Evolutionary conservation across 2,113 vertebrate genomes (phyloP).

Genomic region (Grammomys dolichurus): DNA sequence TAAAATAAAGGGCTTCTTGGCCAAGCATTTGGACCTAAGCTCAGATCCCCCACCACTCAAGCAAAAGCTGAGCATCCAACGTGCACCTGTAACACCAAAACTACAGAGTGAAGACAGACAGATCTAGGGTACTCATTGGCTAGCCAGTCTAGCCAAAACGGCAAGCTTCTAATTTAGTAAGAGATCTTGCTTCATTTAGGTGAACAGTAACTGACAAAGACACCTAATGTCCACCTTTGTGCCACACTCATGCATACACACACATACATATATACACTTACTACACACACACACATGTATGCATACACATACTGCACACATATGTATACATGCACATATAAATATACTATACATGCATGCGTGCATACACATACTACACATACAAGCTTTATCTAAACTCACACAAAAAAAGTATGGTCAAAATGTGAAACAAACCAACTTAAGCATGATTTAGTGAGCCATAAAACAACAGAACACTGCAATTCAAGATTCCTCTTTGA

Average conservation of each 20-base stretch:
- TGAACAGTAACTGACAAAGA: not conserved
- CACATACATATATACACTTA: not conserved
- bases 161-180: not conserved
- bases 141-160: not conserved
- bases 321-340: not conserved
- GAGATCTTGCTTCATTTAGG: not conserved
- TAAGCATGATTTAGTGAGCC: slow-evolving; percentile 25
- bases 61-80: too few relatives aligned
- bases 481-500: slow-evolving; percentile 60
- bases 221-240: not conserved
- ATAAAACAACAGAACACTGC: not conserved
- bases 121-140: too few relatives aligned
- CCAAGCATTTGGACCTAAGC: not conserved
- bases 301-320: not conserved
- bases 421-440: slow-evolving; percentile 50
- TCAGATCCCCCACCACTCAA: not conserved
- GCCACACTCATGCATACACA: not conserved
- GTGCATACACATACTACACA: too few relatives aligned
- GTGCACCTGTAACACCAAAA: not conserved
- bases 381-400: not conserved
- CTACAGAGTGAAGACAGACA: too few relatives aligned
- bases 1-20: not conserved
- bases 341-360: not conserved
- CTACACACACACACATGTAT: not conserved
- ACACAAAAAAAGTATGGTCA: not conserved